Conservation (phyloP, 2,113 vertebrate species). For the Epinephelus lanceolatus region DNA sequence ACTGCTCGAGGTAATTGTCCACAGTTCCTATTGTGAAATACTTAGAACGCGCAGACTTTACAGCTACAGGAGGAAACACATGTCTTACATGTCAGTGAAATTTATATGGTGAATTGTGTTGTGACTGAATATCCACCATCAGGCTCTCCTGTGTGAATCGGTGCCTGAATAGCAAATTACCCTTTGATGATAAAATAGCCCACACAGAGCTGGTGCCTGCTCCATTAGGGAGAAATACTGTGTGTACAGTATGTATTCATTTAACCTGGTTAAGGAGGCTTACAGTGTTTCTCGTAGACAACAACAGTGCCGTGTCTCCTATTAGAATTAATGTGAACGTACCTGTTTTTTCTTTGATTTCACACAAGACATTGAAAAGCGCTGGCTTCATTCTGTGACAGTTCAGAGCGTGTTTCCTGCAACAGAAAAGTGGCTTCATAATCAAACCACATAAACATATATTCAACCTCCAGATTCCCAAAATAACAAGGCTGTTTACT, state of each 20-base stretch:
- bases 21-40: constrained; percentile 58
- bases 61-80: constrained; percentile 57
- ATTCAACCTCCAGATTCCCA: neutral
- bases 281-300: neutral
- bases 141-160: constrained; percentile 33
- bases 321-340: constrained; percentile 54
- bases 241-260: neutral
- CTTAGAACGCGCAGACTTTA: constrained; percentile 29
- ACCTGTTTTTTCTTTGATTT: constrained; percentile 99
- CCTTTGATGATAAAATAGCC: constrained; percentile 26
- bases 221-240: neutral
- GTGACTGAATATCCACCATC: constrained; percentile 45
- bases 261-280: neutral
- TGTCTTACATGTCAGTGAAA: constrained; percentile 57
- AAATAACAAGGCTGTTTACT: neutral
- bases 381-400: constrained; percentile 99
- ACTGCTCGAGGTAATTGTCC: constrained; percentile 63
- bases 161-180: constrained; percentile 43
- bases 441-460: constrained; percentile 10
- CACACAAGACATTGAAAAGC: constrained; percentile 98
- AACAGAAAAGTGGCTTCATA: constrained; percentile 76
- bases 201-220: constrained; percentile 27
- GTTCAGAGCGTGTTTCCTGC: constrained; percentile 98
- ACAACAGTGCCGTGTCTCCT: neutral
- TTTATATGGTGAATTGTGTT: constrained; percentile 59